A percentile compares a stretch with the other conserved stretches of the same genome.
Evolutionary conservation across 1,140 invertebrate genomes (phyloP).

Genomic region (Atta cephalotes): DNA sequence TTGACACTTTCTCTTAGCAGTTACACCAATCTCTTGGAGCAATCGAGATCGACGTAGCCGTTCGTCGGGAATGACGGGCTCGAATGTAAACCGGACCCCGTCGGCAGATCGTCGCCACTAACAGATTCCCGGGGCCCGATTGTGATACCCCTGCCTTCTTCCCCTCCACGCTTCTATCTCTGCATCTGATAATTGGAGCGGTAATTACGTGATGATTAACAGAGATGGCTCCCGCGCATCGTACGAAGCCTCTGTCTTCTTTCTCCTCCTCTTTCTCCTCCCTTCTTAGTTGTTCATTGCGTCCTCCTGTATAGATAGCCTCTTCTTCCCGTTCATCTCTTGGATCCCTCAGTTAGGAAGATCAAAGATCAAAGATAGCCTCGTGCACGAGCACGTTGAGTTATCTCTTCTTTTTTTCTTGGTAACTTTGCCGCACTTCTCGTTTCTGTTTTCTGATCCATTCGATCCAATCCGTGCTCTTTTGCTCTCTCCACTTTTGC

Average conservation of each 20-base stretch:
- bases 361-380: constrained; percentile 78
- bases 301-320: constrained; percentile 8
- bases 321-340: constrained; percentile 27
- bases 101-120: constrained; percentile 64
- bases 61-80: constrained; percentile 57
- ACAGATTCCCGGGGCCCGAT: constrained; percentile 78
- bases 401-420: constrained; percentile 42
- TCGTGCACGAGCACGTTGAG: constrained; percentile 62
- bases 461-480: neutral
- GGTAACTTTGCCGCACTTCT: neutral
- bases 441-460: neutral
- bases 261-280: constrained; percentile 1
- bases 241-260: constrained; percentile 72
- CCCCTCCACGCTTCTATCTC: constrained; percentile 79
- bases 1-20: constrained; percentile 69
- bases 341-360: constrained; percentile 58
- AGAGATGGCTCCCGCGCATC: constrained; percentile 85
- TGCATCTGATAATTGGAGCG: constrained; percentile 85
- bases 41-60: constrained; percentile 57
- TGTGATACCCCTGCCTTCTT: constrained; percentile 22
- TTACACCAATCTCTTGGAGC: constrained; percentile 29
- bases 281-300: constrained; percentile 46
- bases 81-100: constrained; percentile 54
- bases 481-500: constrained; percentile 20
- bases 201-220: constrained; percentile 86